Base-by-base conservation (phyloP, 2,113 vertebrate species). In the Sorex fumeus region DNA sequence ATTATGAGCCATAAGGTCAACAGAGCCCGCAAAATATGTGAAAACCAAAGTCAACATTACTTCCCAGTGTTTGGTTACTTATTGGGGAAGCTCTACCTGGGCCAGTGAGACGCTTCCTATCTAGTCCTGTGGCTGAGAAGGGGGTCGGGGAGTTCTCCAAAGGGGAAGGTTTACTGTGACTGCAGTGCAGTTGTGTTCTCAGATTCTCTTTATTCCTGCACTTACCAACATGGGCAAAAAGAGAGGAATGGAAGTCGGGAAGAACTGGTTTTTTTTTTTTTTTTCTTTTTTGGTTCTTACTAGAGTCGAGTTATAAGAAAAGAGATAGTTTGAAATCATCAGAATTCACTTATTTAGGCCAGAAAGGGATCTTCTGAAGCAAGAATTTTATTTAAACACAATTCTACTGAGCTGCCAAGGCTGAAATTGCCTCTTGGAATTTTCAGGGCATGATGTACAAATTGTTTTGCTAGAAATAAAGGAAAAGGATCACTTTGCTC, bases 381-480 rank as follows among this genome's bases (percentile, higher is more conserved):
- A 90, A 83, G 43, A 82, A 77, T 69, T 89, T 89, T 36, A 86
- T 53, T 84, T 78, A 6, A 28, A 40, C 69, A 43, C 82, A 91
- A 21, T 82, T 78, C 45, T 71, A 25, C 76, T 70, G 32, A 83
- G 32, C 69, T 62, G 7, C 40, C 50, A 40, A 90, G 34, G 91
- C 45, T 62, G 28, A 85, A 89, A 77, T 23, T 94, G 19, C 30
- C 27, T 19, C 12, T 85, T 88, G 70, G 64, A 82, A 57, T 88
- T 47, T 82, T n/a, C 70, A 74, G 45, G 30, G 70, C 47, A 72
- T 85, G 25, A 70, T 47, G 53, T 72, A 9, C 34, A 74, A 25
- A 50, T 50, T 50, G 28, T 53, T 82, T 88, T 94, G 88, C 45
- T 88, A 67, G 62, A 77, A 50, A 77, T 72, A 91, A 91, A 32